Base-by-base conservation (phyloP, 2,113 vertebrate genomes). In the Dasypus novemcinctus region DNA sequence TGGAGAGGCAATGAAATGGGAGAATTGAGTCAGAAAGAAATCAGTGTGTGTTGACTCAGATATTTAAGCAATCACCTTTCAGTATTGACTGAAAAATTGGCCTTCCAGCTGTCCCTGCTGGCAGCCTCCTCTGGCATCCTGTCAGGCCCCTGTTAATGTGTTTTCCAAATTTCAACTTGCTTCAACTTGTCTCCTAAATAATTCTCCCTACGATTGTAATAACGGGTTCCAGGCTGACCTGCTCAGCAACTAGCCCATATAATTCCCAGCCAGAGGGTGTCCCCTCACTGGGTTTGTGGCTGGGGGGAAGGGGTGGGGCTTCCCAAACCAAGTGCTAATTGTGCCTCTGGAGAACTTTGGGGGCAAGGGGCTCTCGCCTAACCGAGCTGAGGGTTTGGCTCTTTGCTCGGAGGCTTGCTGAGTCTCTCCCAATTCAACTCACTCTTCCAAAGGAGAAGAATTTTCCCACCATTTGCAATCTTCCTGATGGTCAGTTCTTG, bases 51-150 rank as follows among this genome's bases (percentile, higher is more conserved):
- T 87, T 96, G 87, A 96, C 87, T 91, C 52, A 18, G 95, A 91
- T 85, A 96, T 72, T 93, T 88, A 93, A 95, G 93, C 84, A 85
- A 64, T 52, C 76, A 91, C 89, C 87, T 96, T 97, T 97, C 86
- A 93, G 95, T 75, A 87, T 76, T 83, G 94, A 95, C 89, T 91
- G 15, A 89, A 90, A 91, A 93, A 75, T 80, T 96, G 86, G 89
- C 74, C 95, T 91, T 96, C 82, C 83, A 96, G 87, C 90, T 96
- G 80, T 81, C 87, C 87, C 79, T 93, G 90, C 87, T 96, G 93
- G 87, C 95, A 95, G 80, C 31, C 95, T 96, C 81, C 87, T 93
- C 80, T 85, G 96, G 82, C 92, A 84, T 86, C 83, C 90, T 54
- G 11, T 96, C 95, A 93, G 83, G 71, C 17, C 83, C 36, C 57